These are phyloP conservation scores for Onychorhynchus coronatus DNA, from an alignment of 2,113 vertebrate genomes.

Conservation along the genomic window DNA sequence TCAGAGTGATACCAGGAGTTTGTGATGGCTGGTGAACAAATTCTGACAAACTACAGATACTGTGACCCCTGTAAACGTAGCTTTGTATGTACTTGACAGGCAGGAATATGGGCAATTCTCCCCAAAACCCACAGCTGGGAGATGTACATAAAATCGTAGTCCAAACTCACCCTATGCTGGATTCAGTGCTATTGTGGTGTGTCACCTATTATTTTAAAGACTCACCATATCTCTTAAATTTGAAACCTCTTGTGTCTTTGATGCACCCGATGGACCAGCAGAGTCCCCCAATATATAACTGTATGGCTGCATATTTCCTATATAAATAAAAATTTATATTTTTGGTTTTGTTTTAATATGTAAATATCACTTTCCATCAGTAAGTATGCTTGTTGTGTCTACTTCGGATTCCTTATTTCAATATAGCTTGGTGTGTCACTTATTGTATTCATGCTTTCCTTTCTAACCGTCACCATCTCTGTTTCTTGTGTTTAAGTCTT, in stretches of 20 bases:
- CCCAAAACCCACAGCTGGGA: not conserved
- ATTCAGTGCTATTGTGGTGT: not conserved
- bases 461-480: conserved; percentile 8
- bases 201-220: not conserved
- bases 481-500: conserved; percentile 58
- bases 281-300: not conserved
- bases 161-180: not conserved
- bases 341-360: not conserved
- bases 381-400: not conserved
- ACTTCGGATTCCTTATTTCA: not conserved
- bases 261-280: not conserved
- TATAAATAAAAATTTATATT: not conserved
- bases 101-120: not conserved
- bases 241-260: not conserved
- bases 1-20: not conserved
- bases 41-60: not conserved
- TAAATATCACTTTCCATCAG: not conserved
- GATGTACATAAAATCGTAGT: not conserved
- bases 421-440: not conserved
- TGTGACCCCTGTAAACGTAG: not conserved
- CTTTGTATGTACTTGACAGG: not conserved
- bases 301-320: not conserved
- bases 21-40: not conserved
- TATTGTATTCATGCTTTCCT: not conserved
- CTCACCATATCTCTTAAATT: not conserved